Evolutionary conservation across 2,113 vertebrate genomes (phyloP).

Genomic region (Chionodraco myersi): DNA sequence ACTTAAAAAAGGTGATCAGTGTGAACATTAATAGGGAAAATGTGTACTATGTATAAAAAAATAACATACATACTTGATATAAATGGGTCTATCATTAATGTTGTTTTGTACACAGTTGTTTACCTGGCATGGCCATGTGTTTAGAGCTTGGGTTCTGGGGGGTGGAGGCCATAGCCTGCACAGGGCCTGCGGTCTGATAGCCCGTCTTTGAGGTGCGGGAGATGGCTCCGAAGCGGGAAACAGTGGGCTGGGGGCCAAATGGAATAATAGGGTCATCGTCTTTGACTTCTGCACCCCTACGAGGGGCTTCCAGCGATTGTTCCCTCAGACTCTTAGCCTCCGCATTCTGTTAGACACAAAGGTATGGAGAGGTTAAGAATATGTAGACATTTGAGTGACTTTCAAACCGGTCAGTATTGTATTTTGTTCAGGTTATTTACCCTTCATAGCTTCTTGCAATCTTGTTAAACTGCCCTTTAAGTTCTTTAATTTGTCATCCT

Average conservation of each 20-base stretch:
- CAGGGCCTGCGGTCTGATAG: constrained; percentile 91
- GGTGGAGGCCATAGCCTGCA: constrained; percentile 89
- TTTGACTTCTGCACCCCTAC: constrained; percentile 89
- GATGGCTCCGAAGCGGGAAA: constrained; percentile 97
- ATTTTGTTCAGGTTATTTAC: no score
- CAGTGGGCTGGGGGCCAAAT: constrained; percentile 95
- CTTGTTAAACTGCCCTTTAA: neutral
- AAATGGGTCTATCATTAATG: neutral
- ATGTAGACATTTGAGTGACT: neutral
- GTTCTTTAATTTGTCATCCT: neutral
- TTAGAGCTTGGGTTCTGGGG: constrained; percentile 90
- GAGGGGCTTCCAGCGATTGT: constrained; percentile 89
- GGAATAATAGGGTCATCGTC: constrained; percentile 98
- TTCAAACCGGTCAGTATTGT: no score
- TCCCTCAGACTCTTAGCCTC: constrained; percentile 93
- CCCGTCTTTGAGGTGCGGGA: constrained; percentile 95
- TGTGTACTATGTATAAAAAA: neutral
- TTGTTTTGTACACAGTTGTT: neutral
- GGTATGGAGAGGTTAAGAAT: neutral
- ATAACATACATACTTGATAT: neutral
- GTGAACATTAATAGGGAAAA: neutral
- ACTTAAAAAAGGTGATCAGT: neutral
- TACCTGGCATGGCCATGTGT: constrained; percentile 90
- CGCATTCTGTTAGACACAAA: constrained; percentile 83
- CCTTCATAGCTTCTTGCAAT: no score